Evolutionary conservation across 2,888 invertebrate genomes (phyloP), one percentile per base, ranked within the genome.

Genomic region (Drosophila pegasa): DNA sequence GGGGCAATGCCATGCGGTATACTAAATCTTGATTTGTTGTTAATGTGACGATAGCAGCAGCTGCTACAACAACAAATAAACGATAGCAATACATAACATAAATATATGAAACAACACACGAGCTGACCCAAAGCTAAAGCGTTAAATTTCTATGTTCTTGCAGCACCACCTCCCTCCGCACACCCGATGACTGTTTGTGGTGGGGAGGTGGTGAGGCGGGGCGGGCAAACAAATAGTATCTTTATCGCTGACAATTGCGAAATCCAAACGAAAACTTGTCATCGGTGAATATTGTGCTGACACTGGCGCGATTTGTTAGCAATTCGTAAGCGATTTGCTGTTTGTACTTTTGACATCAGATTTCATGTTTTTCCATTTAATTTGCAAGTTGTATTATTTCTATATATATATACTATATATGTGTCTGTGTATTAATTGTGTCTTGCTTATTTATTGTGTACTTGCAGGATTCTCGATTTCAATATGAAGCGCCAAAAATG

Each of bases 401-500:
- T 27, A 31, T 51, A 16, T 20, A 43, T 48, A 27, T 31, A 14
- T 40, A 35, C 33, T 37, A 12, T 43, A 55, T 22, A 12, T 48
- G 55, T 27, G 37, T 29, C 51, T 61, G 33, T 61, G 51, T 51
- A 40, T 68, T 29, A 66, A 51, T 64, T 45, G 35, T 56, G 47
- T 37, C 38, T 38, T 33, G 45, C 56, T 60, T 43, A n/a, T 25
- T 63, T 45, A 27, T 64, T 41, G 59, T 64, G 33, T 71, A 25
- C 52, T 84, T 86, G 54, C 84, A 86, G 85, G 86, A 86, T 88
- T 86, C 78, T 88, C 88, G 79, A 78, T 85, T 78, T 88, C 85
- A 86, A 86, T 86, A 86, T 86, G 85, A 86, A 86, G 85, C 85
- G 85, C 87, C 85, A 86, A 88, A 86, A 86, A 86, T 84, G 83